Conservation (phyloP, 2,888 invertebrate species). For the Notodonta dromedarius region DNA sequence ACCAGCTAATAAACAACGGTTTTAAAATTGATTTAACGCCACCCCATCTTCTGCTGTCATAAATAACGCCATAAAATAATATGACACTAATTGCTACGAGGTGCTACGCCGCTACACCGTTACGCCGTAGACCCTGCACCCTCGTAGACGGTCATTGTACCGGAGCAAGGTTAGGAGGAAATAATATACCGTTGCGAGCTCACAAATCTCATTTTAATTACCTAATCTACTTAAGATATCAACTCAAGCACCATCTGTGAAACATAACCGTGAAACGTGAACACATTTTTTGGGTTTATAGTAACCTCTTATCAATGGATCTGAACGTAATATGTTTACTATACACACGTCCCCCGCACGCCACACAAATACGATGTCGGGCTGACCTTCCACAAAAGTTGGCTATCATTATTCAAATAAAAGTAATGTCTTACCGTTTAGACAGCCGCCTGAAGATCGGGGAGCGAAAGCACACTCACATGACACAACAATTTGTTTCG, state of each 20-base stretch:
- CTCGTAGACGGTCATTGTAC: slow-evolving; percentile 44
- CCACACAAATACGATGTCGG: slow-evolving; percentile 43
- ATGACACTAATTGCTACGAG: slow-evolving; percentile 65
- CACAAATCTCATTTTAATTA: not conserved
- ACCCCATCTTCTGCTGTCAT: slow-evolving; percentile 35
- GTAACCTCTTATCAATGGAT: slow-evolving; percentile 50
- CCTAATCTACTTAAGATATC: not conserved
- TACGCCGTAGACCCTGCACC: slow-evolving; percentile 52
- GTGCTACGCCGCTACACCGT: slow-evolving; percentile 58
- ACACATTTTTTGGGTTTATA: slow-evolving; percentile 33
- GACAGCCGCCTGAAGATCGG: slow-evolving; percentile 68
- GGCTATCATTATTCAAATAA: slow-evolving; percentile 34
- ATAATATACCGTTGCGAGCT: not conserved
- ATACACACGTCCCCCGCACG: slow-evolving; percentile 42
- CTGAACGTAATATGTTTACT: slow-evolving; percentile 51
- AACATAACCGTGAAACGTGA: slow-evolving; percentile 20
- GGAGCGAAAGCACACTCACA: slow-evolving; percentile 60
- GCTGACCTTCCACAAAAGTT: slow-evolving; percentile 47
- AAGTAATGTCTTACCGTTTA: slow-evolving; percentile 62
- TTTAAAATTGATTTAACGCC: not conserved
- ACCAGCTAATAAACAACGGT: not conserved
- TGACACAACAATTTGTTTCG: slow-evolving; percentile 55
- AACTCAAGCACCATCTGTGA: slow-evolving; percentile 14
- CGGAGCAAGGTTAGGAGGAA: slow-evolving; percentile 2
- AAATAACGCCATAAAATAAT: slow-evolving; percentile 51